phyloP scores from a whole-genome alignment of 2,113 vertebrate species.

The Psilopsiagon aurifrons region DNA sequence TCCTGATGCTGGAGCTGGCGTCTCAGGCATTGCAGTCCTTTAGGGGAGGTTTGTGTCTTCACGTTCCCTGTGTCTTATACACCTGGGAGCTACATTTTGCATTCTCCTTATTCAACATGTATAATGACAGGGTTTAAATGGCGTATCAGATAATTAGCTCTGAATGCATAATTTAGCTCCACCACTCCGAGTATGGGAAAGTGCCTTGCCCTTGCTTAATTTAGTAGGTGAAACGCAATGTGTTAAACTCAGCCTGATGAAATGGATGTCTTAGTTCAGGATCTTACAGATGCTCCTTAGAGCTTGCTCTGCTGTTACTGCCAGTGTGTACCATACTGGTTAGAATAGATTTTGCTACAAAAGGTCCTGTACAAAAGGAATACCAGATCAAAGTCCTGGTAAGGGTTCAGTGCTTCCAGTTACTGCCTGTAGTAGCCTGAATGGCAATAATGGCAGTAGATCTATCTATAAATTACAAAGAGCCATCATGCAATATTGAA shows the following conservation, averaged over 20 bases:
- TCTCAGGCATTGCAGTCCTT: background rate
- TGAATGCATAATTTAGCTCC: constrained; percentile 6
- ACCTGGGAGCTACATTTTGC: background rate
- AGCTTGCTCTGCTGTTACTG: background rate
- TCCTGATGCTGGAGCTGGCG: background rate
- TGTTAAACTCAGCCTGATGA: background rate
- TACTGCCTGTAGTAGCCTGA: background rate
- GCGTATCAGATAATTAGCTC: background rate
- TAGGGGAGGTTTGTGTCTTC: background rate
- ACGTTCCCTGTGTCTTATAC: background rate
- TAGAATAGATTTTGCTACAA: background rate
- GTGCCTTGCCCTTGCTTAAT: background rate
- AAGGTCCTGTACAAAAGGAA: background rate
- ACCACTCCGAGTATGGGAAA: background rate
- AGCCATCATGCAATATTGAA: background rate
- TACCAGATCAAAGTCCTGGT: background rate
- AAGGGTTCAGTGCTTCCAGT: background rate
- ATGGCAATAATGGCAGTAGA: background rate
- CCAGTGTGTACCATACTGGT: background rate
- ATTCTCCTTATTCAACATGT: background rate
- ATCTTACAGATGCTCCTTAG: background rate
- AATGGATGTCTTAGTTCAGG: background rate
- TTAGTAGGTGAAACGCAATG: background rate
- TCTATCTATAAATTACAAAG: background rate
- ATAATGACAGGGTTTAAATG: constrained; percentile 2